Conservation (phyloP, 2,888 invertebrate species). For the Morpho achilles region DNA sequence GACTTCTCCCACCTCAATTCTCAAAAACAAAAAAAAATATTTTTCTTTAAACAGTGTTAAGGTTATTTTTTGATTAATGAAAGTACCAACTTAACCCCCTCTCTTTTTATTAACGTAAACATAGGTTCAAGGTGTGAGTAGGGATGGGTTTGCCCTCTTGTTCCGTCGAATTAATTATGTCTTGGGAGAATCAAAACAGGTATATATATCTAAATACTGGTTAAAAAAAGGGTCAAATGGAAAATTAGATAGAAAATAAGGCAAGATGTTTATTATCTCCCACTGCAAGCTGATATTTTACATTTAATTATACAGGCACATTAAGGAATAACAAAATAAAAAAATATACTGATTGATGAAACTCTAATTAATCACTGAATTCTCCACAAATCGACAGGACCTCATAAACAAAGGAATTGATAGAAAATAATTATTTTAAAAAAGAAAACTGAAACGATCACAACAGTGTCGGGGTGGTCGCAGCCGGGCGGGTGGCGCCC, state of each 20-base stretch:
- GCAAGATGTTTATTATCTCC: conserved; percentile 75
- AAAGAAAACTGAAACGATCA: conserved; percentile 45
- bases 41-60: no score
- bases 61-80: neutral
- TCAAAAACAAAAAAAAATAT: no score
- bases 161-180: conserved; percentile 39
- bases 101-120: neutral
- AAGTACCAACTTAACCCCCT: neutral
- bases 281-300: conserved; percentile 67
- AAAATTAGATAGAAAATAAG: conserved; percentile 66
- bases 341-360: conserved; percentile 74
- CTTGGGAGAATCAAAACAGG: conserved; percentile 31
- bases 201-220: conserved; percentile 15
- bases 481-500: neutral
- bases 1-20: no score
- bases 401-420: conserved; percentile 77
- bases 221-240: conserved; percentile 48
- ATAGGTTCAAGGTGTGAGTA: conserved; percentile 11
- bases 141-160: conserved; percentile 53
- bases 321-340: conserved; percentile 76
- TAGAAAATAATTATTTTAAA: conserved; percentile 38
- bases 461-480: conserved; percentile 26
- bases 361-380: conserved; percentile 76
- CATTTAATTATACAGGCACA: conserved; percentile 70
- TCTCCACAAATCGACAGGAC: conserved; percentile 74